These are phyloP conservation scores for Brachyptera putata DNA, from an alignment of 2,888 invertebrate genomes.

Conservation along the genomic window DNA sequence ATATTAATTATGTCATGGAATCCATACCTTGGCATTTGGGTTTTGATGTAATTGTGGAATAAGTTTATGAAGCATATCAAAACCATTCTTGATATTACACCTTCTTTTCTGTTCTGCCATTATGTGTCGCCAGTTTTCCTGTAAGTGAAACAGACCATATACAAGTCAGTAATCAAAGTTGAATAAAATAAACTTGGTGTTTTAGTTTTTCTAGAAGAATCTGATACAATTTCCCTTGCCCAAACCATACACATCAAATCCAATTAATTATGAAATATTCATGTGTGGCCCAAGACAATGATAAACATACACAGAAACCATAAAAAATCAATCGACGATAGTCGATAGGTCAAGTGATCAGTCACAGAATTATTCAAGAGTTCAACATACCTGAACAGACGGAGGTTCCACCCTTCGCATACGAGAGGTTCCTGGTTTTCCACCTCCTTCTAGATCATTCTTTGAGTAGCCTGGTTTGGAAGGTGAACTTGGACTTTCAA, in stretches of 20 bases:
- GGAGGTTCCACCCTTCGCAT: not conserved
- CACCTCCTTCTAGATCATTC: not conserved
- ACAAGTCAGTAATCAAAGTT: too few species aligned
- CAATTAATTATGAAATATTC: too few species aligned
- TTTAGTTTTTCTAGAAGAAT: too few species aligned
- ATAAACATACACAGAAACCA: too few species aligned
- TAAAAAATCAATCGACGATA: too few species aligned
- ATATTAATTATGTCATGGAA: too few species aligned
- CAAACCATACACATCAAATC: too few species aligned
- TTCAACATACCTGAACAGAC: constrained; percentile 1
- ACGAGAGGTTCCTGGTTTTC: not conserved
- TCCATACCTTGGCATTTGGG: constrained; percentile 75
- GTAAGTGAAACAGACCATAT: constrained; percentile 14
- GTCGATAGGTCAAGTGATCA: too few species aligned
- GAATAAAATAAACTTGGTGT: too few species aligned
- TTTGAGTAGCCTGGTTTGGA: constrained; percentile 32
- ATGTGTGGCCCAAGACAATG: too few species aligned
- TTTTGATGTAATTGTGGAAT: constrained; percentile 89
- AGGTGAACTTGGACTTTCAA: constrained; percentile 36
- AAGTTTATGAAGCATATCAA: constrained; percentile 87
- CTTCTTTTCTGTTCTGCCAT: constrained; percentile 95
- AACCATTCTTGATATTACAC: constrained; percentile 94
- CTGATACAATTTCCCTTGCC: too few species aligned
- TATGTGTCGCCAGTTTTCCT: constrained; percentile 59
- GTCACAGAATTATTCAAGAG: too few species aligned